These are phyloP conservation scores for Callitettix versicolor DNA, from an alignment of 1,140 invertebrate species.

Conservation along the genomic window DNA sequence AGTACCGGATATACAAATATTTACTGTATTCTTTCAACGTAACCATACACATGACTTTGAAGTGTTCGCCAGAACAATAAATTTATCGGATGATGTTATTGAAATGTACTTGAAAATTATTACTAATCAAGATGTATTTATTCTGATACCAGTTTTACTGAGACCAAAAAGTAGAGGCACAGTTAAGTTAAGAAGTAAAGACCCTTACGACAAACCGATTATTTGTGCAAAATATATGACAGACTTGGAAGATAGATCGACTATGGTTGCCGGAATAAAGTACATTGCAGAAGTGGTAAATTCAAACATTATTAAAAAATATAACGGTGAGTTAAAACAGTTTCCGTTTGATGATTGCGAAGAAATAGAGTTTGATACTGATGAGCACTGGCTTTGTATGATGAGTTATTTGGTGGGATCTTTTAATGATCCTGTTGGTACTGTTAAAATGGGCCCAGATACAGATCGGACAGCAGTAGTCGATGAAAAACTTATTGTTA, in stretches of 20 bases:
- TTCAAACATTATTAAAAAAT: constrained; percentile 24
- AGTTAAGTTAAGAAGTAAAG: constrained; percentile 45
- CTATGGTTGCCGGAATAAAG: constrained; percentile 40
- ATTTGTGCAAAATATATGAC: constrained; percentile 73
- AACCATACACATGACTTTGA: constrained; percentile 52
- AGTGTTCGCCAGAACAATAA: neutral
- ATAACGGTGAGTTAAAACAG: constrained; percentile 42
- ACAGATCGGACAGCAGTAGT: constrained; percentile 68
- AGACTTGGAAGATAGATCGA: constrained; percentile 51
- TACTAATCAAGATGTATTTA: neutral
- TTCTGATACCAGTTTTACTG: neutral
- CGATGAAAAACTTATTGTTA: constrained; percentile 64
- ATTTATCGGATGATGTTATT: neutral
- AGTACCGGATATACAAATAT: constrained; percentile 71
- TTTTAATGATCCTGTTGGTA: constrained; percentile 71
- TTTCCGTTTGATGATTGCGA: constrained; percentile 66
- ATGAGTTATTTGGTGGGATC: constrained; percentile 75
- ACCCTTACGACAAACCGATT: constrained; percentile 58
- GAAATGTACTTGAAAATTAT: constrained; percentile 1
- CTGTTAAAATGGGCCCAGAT: constrained; percentile 72
- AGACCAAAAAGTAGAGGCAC: constrained; percentile 54
- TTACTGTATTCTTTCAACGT: constrained; percentile 73
- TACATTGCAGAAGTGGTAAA: constrained; percentile 8
- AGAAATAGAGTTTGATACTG: constrained; percentile 55
- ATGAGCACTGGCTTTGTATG: constrained; percentile 75